A percentile compares a stretch with the other conserved stretches of the same genome.
These are phyloP conservation scores for Berghia stephanieae DNA, from an alignment of 1,140 invertebrate genomes.

Conservation along the genomic window DNA sequence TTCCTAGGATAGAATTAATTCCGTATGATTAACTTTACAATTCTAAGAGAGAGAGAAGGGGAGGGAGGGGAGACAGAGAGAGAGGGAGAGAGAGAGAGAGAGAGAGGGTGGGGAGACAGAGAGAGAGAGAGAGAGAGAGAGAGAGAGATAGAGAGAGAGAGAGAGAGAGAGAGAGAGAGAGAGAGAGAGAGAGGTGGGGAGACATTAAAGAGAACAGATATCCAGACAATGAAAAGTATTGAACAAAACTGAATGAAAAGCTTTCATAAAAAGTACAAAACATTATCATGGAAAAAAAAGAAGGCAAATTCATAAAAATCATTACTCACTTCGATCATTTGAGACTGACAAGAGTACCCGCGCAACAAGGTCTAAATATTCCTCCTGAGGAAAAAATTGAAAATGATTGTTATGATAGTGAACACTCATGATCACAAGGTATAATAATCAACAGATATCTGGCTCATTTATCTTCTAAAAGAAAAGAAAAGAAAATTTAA, in stretches of 20 bases:
- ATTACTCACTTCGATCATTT: slow-evolving; percentile 22
- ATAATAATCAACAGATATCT: no score
- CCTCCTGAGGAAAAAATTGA: slow-evolving; percentile 2
- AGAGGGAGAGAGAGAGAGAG: slow-evolving; percentile 10
- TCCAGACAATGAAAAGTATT: no score
- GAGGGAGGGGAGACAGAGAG: neutral
- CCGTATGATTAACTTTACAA: neutral
- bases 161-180: neutral
- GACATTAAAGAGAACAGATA: neutral
- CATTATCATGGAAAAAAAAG: neutral
- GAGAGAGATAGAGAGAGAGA: slow-evolving; percentile 19
- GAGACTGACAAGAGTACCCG: slow-evolving; percentile 16
- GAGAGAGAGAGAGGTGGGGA: neutral
- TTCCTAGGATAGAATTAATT: neutral
- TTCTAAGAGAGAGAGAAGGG: neutral
- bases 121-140: slow-evolving; percentile 22
- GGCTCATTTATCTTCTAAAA: neutral
- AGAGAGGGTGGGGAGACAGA: slow-evolving; percentile 4
- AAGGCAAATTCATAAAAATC: neutral
- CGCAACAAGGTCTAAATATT: slow-evolving; percentile 21
- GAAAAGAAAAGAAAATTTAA: no score
- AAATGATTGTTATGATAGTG: neutral
- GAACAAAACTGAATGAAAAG: no score
- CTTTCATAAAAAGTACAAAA: no score
- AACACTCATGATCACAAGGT: no score